These are phyloP conservation scores for Lithophane semibrunnea DNA, from an alignment of 2,888 invertebrate species.

Conservation along the genomic window DNA sequence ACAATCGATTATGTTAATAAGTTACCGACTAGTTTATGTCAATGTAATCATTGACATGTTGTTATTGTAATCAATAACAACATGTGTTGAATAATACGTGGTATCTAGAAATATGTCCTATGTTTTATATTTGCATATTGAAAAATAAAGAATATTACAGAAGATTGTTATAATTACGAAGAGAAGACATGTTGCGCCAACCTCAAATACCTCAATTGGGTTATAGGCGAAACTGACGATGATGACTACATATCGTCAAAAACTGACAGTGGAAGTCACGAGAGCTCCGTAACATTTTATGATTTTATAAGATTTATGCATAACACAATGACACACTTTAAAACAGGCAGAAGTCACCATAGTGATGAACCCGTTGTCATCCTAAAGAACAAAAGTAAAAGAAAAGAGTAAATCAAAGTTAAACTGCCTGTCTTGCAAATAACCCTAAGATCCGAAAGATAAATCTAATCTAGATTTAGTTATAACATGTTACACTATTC, in stretches of 20 bases:
- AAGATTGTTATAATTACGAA: neutral
- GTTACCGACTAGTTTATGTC: slow-evolving; percentile 5
- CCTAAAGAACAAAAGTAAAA: no score
- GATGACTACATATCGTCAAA: neutral
- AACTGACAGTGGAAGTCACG: neutral
- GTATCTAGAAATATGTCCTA: neutral
- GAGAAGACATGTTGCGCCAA: no score
- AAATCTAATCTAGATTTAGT: slow-evolving; percentile 2
- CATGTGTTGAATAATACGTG: neutral
- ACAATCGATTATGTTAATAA: slow-evolving; percentile 54
- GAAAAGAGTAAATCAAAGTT: neutral
- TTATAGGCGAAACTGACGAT: neutral
- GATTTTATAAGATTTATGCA: neutral
- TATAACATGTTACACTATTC: neutral
- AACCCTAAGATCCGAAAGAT: neutral
- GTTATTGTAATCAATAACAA: no score
- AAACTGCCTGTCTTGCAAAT: neutral
- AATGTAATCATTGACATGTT: no score
- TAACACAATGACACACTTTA: neutral
- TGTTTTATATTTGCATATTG: neutral
- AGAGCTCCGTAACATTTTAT: neutral
- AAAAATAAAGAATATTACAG: neutral
- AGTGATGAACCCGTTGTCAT: neutral
- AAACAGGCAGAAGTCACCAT: neutral
- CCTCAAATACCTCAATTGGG: neutral